phyloP scores from a whole-genome alignment of 53 echinoderm and acorn worm genomes.

The Glandiceps talaboti region DNA sequence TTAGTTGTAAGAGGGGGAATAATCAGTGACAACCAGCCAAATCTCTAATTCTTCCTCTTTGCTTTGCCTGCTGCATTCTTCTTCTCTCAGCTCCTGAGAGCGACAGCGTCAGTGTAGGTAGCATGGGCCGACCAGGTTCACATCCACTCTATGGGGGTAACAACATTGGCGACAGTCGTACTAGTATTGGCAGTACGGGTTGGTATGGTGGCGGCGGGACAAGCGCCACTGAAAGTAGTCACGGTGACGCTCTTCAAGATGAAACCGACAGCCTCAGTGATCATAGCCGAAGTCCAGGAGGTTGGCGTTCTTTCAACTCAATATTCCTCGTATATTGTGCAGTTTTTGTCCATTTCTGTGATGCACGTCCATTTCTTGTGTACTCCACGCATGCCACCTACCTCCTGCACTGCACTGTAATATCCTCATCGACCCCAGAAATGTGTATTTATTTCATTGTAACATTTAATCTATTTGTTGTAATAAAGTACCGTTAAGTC shows the following conservation, averaged over 20 bases:
- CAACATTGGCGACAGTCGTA: constrained; percentile 58
- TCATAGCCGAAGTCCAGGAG: background rate
- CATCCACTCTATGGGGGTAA: constrained; percentile 60
- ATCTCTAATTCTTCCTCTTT: too few species aligned
- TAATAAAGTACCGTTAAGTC: too few species aligned
- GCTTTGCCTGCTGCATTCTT: too few species aligned
- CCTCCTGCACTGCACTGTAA: too few species aligned
- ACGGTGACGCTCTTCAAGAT: constrained; percentile 55
- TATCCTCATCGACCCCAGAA: too few species aligned
- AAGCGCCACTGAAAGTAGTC: constrained; percentile 79
- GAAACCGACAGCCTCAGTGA: constrained; percentile 51
- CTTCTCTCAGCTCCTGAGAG: constrained; percentile 3
- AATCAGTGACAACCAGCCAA: too few species aligned
- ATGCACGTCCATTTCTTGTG: too few species aligned
- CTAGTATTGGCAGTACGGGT: constrained; percentile 74
- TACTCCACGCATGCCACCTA: too few species aligned
- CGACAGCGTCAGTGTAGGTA: constrained; percentile 2
- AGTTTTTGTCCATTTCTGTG: too few species aligned
- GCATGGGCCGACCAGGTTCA: constrained; percentile 13
- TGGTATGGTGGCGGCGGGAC: constrained; percentile 69
- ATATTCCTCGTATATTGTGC: background rate
- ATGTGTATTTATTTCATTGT: too few species aligned
- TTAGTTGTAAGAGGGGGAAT: too few species aligned
- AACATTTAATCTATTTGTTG: too few species aligned
- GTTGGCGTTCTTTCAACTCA: constrained; percentile 4